Percentiles rank a stretch among this genome's conserved stretches.
phyloP scores from a whole-genome alignment of 1,140 invertebrate species.

The Trachymyrmex septentrionalis region DNA sequence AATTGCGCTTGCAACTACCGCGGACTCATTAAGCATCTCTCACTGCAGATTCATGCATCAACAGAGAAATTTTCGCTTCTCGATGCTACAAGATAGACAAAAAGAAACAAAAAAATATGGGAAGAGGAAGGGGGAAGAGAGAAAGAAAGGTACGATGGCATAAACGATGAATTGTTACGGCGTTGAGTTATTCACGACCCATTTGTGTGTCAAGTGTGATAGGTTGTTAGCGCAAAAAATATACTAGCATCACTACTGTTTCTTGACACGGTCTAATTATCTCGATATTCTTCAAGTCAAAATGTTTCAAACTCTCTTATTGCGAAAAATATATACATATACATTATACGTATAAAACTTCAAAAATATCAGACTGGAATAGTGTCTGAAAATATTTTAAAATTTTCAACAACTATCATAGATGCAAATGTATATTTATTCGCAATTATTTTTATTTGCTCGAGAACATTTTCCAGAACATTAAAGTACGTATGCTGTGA shows the following conservation, averaged over 20 bases:
- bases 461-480: background rate
- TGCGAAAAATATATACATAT: too few species aligned
- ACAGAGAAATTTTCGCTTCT: slow-evolving; percentile 62
- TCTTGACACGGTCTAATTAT: slow-evolving; percentile 15
- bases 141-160: background rate
- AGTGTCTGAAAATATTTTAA: background rate
- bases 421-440: background rate
- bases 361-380: background rate
- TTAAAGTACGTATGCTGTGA: background rate
- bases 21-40: slow-evolving; percentile 60
- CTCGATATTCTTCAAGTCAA: background rate
- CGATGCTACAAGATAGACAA: slow-evolving; percentile 12
- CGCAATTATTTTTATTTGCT: background rate
- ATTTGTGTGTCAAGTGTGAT: slow-evolving; percentile 6
- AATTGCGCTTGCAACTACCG: slow-evolving; percentile 59
- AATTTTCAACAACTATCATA: background rate
- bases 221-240: slow-evolving; percentile 14
- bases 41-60: slow-evolving; percentile 32
- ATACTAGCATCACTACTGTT: background rate
- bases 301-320: background rate
- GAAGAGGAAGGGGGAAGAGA: background rate
- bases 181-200: slow-evolving; percentile 42
- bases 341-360: background rate
- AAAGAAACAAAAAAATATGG: background rate
- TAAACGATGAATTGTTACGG: slow-evolving; percentile 67